Percentiles rank a stretch among this genome's conserved stretches.
Evolutionary conservation across 1,140 invertebrate species (phyloP).

Genomic region (Drosophila murphyi): DNA sequence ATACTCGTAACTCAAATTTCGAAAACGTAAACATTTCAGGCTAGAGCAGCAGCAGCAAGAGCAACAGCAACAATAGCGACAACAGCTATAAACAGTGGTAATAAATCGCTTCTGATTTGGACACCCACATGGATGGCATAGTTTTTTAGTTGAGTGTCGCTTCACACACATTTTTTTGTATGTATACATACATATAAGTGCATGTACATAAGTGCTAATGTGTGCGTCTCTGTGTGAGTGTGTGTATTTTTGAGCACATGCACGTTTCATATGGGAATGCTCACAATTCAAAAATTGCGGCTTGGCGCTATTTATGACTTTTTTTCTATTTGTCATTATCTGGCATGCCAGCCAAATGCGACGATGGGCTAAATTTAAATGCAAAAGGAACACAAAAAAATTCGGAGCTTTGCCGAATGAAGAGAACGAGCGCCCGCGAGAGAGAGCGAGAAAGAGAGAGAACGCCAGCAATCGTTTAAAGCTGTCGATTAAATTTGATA

Average conservation of each 20-base stretch:
- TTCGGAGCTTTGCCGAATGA: conserved; percentile 6
- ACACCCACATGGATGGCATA: conserved; percentile 68
- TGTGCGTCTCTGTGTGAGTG: conserved; percentile 7
- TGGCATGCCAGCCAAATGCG: conserved; percentile 54
- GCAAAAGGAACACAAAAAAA: conserved; percentile 45
- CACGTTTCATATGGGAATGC: conserved; percentile 19
- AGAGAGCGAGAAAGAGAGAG: background rate
- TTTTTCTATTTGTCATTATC: conserved; percentile 70
- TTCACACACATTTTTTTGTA: conserved; percentile 1
- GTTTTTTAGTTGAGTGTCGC: conserved; percentile 37
- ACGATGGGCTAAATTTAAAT: conserved; percentile 59
- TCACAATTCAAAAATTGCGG: conserved; percentile 61
- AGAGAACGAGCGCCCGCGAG: background rate
- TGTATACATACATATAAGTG: background rate
- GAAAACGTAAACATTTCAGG: conserved; percentile 63
- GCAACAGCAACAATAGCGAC: conserved; percentile 1
- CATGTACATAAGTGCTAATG: background rate
- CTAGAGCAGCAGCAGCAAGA: background rate
- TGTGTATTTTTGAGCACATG: conserved; percentile 3
- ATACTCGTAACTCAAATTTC: conserved; percentile 63
- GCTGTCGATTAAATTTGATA: conserved; percentile 41
- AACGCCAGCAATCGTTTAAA: conserved; percentile 10
- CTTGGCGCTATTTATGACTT: conserved; percentile 62
- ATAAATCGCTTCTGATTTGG: conserved; percentile 52
- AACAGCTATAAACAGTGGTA: conserved; percentile 50